phyloP scores from a whole-genome alignment of 2,113 vertebrate genomes.

The Phoenicopterus ruber region DNA sequence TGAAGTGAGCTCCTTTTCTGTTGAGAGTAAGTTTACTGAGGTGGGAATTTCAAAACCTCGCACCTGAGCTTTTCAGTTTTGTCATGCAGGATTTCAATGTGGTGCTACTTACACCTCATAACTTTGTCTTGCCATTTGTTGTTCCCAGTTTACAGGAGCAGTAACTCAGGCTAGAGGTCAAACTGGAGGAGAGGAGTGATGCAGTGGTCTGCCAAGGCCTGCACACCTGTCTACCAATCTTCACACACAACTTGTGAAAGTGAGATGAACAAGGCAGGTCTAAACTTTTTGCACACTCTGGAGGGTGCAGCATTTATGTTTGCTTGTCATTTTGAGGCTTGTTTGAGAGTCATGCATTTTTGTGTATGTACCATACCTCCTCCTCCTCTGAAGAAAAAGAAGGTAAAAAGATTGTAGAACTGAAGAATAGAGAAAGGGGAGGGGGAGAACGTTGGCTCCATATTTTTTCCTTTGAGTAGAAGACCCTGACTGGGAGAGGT shows the following conservation, averaged over 20 bases:
- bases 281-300: not conserved
- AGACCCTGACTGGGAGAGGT: not conserved
- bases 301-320: not conserved
- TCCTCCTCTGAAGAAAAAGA: not conserved
- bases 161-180: not conserved
- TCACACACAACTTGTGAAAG: not conserved
- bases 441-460: not conserved
- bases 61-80: not conserved
- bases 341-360: not conserved
- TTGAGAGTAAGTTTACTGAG: not conserved
- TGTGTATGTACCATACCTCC: not conserved
- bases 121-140: not conserved
- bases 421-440: not conserved
- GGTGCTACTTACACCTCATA: not conserved
- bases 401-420: not conserved
- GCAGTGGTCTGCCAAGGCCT: not conserved
- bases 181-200: not conserved
- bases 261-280: not conserved
- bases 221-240: not conserved
- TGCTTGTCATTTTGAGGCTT: not conserved
- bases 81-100: not conserved
- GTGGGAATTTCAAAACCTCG: not conserved
- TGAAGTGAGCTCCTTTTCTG: not conserved
- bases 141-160: not conserved
- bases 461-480: not conserved